Evolutionary conservation across 2,888 invertebrate species (phyloP), one percentile per base, ranked within the genome.

Genomic region (Plagiodera versicolora): DNA sequence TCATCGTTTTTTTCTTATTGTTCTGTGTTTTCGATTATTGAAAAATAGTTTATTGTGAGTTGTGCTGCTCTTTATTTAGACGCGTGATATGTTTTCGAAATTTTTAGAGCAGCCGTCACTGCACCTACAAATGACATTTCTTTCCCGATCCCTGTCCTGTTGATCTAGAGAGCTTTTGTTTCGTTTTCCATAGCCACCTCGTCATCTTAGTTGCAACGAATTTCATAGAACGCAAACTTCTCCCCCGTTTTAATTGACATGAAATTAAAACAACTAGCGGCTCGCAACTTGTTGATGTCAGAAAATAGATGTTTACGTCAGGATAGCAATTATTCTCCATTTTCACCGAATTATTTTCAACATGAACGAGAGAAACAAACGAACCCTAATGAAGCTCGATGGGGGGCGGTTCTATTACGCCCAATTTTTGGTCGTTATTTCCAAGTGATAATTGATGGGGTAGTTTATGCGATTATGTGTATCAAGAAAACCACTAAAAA

Each of bases 341-440:
- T 44, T 47, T 52, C 59, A 65, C 59, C 57, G 58, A 60, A 48
- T 62, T 61, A 62, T 60, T 52, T 49, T 18, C 60, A 50, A 50
- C 32, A 57, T 47, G 54, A 48, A 56, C 46, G 49, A 4, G 35
- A 18, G 50, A 47, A 57, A 61, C 64, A 65, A 61, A 56, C 58
- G 45, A 46, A 28, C 39, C 14, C 61, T 65, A 65, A 65, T 60
- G 64, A 65, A 61, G 59, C 52, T 57, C 56, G 49, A 60, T 57
- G 18, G 56, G 60, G 57, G 53, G 54, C 56, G 32, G 32, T 32
- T 46, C 57, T 53, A 60, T 63, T 56, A n/a, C n/a, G n/a, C n/a
- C n/a, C 54, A 64, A 64, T 64, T 64, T 64, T 59, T 54, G 59
- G 39, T 56, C 56, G 56, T 62, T 62, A 61, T 58, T 49, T 47